A percentile compares a stretch with the other conserved stretches of the same genome.
Conservation (phyloP, 2,113 vertebrate genomes). For the Sinocyclocheilus anshuiensis region DNA sequence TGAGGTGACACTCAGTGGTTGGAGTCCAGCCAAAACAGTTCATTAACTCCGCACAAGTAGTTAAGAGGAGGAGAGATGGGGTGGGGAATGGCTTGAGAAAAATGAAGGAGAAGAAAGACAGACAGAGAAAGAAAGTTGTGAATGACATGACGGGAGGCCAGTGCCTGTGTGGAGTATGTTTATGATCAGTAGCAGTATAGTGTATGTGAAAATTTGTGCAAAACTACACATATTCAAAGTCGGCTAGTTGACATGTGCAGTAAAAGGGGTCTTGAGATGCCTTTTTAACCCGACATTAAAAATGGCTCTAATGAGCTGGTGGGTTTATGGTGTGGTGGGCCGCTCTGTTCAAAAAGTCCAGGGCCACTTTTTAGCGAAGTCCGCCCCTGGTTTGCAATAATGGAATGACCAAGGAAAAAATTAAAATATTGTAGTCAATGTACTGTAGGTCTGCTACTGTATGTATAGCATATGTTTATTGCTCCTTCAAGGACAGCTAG, state of each 20-base stretch:
- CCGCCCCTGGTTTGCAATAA: no score
- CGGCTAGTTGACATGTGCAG: background rate
- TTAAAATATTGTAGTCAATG: no score
- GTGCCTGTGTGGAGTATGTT: conserved; percentile 45
- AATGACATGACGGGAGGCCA: conserved; percentile 50
- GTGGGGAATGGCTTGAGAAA: conserved; percentile 61
- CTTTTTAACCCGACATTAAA: background rate
- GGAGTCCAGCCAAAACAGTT: conserved; percentile 96
- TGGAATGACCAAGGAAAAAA: no score
- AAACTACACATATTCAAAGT: conserved; percentile 46
- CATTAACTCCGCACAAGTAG: conserved; percentile 92
- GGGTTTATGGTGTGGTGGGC: no score
- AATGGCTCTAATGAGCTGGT: no score
- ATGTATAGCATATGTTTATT: no score
- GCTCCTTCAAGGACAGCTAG: no score
- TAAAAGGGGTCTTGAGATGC: background rate
- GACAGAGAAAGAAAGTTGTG: conserved; percentile 49
- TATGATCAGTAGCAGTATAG: conserved; percentile 48
- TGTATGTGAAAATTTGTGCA: conserved; percentile 56
- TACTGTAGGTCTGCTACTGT: no score
- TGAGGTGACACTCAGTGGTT: conserved; percentile 98
- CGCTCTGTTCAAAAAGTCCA: no score
- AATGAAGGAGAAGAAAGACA: conserved; percentile 53
- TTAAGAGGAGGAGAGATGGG: conserved; percentile 84
- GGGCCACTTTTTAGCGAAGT: no score